Conservation (phyloP, 1,140 invertebrate genomes). For the Eumeta japonica region DNA sequence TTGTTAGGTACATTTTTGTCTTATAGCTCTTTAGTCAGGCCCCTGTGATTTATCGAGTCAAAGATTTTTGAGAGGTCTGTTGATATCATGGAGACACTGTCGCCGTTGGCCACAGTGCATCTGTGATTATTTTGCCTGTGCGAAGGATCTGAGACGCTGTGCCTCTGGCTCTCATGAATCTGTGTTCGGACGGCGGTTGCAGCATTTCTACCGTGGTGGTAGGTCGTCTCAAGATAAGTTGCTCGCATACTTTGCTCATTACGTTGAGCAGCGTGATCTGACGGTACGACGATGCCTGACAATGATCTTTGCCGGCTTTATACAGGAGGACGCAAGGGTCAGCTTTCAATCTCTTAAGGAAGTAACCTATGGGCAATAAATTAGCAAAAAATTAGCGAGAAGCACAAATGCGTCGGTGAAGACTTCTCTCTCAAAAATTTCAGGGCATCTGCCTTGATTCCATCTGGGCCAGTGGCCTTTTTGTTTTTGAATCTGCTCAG, state of each 20-base stretch:
- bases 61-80: conserved; percentile 6
- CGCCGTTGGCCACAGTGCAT: conserved; percentile 3
- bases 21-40: conserved; percentile 6
- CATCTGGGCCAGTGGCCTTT: conserved; percentile 4
- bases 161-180: conserved; percentile 5
- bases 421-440: conserved; percentile 5
- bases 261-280: conserved; percentile 7
- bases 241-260: conserved; percentile 3
- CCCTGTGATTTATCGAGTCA: conserved; percentile 6
- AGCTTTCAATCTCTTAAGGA: conserved; percentile 4
- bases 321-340: conserved; percentile 4
- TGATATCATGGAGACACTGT: conserved; percentile 7
- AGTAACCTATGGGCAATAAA: conserved; percentile 6
- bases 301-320: conserved; percentile 4
- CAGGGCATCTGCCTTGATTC: conserved; percentile 5
- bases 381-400: conserved; percentile 1
- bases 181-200: conserved; percentile 4
- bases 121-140: conserved; percentile 4
- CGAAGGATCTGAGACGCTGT: conserved; percentile 5
- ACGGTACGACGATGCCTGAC: conserved; percentile 1
- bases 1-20: conserved; percentile 4
- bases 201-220: not conserved
- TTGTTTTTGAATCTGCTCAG: too few species aligned
- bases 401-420: conserved; percentile 1
- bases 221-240: conserved; percentile 3